Base-by-base conservation (phyloP, 2,888 invertebrate species). In the Diaperis boleti region DNA sequence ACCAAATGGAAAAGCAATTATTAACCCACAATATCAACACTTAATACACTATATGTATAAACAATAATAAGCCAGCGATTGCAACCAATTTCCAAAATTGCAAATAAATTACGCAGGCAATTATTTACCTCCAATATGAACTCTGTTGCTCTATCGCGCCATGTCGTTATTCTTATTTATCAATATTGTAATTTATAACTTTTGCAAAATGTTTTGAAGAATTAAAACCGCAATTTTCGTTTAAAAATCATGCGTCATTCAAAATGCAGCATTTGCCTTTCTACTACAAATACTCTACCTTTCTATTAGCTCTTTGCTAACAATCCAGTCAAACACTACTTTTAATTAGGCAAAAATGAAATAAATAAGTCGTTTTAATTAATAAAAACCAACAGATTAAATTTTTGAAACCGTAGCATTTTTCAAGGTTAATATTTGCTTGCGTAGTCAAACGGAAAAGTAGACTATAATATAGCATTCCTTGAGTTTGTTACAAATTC, bases 351-450 rank as follows among this genome's bases (percentile, higher is more conserved):
- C 18, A 20, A 10, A 50, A 35, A 50, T 50, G 18, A 50, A 50
- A 50, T 35, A 50, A 35, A 50, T 37, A 50, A 50, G 50, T 20
- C 11, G 17, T 50, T 50, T 50, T 50, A 50, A 50, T 50, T 47
- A 47, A 47, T 10, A 18, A 47, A 50, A 50, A 50, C 17, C 50
- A 50, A 50, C 50, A 50, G 50, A 50, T 50, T 50, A 29, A 50
- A 50, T 20, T 10, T 50, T 50, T 37, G 20, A 50, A 50, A 50
- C 20, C n/a, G 33, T 47, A 44, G 31, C 22, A 47, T 29, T 15
- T 47, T 47, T 47, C 45, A 47, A 14, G 29, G 15, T 50, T 50
- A 50, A 50, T 50, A 50, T 50, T 50, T 50, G 50, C 20, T 50
- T 50, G 18, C 20, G 33, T 35, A 18, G 18, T 37, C 20, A 33